Percentiles rank a stretch among this genome's conserved stretches.
phyloP scores from a whole-genome alignment of 35 echinoderm and acorn worm species.

The Acanthaster planci region DNA sequence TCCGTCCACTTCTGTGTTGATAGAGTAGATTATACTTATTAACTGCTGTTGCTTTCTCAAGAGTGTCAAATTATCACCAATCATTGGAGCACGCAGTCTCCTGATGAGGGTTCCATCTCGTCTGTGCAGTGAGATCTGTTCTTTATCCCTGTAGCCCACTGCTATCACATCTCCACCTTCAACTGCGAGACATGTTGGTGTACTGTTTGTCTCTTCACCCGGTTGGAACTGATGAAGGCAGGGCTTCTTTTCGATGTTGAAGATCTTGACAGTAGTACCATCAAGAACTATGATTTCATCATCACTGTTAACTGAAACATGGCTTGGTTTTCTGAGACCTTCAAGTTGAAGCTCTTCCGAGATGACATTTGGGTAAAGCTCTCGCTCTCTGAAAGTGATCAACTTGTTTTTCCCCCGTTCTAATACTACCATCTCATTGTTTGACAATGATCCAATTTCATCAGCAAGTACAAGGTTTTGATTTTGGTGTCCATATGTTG shows the following conservation, averaged over 20 bases:
- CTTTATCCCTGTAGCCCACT: not conserved
- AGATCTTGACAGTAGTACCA: not conserved
- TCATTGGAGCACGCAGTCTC: not conserved
- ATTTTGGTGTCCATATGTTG: not conserved
- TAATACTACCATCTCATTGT: not conserved
- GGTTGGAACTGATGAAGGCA: constrained; percentile 11
- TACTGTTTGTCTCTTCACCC: not conserved
- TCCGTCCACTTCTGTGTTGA: not conserved
- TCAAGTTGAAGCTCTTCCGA: not conserved
- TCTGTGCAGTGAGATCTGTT: not conserved
- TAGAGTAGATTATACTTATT: too few species aligned
- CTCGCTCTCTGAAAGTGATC: not conserved
- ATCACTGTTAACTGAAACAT: not conserved
- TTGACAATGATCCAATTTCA: not conserved
- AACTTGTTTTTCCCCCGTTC: not conserved
- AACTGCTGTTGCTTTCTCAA: not conserved
- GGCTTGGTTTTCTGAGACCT: not conserved
- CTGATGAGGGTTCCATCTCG: not conserved
- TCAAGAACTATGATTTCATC: not conserved
- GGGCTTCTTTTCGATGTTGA: not conserved
- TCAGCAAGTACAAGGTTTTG: not conserved
- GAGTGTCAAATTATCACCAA: not conserved
- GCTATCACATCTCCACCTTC: not conserved
- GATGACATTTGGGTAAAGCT: not conserved
- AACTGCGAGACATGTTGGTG: not conserved